phyloP scores from a whole-genome alignment of 2,113 vertebrate species.

The Ivindomyrus marchei region DNA sequence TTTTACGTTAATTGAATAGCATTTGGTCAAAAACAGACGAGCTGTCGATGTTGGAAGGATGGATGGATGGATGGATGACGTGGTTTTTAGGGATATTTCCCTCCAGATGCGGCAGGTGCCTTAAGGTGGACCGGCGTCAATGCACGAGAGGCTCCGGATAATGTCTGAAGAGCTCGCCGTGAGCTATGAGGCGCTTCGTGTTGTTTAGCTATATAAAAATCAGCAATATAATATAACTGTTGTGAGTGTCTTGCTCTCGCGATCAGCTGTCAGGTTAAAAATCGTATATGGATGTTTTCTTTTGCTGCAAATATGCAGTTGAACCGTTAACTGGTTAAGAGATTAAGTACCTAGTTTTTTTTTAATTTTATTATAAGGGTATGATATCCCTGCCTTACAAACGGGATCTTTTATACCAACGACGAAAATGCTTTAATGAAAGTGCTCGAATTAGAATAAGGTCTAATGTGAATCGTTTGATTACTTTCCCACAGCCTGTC shows the following conservation, averaged over 20 bases:
- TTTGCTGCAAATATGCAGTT: not conserved
- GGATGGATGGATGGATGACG: conserved; percentile 16
- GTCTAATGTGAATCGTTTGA: not conserved
- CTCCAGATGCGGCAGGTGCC: conserved; percentile 6
- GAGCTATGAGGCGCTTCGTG: not conserved
- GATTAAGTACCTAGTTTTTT: not conserved
- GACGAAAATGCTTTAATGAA: not conserved
- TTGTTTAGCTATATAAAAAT: not conserved
- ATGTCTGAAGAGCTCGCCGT: not conserved
- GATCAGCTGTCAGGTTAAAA: not conserved
- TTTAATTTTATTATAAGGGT: not conserved
- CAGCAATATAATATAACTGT: not conserved
- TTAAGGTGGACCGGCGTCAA: conserved; percentile 23
- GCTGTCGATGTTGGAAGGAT: not conserved
- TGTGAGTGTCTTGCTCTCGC: not conserved
- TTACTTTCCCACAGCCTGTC: conserved; percentile 68
- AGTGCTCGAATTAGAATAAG: not conserved
- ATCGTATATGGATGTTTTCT: not conserved
- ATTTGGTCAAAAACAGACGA: not conserved
- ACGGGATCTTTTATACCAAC: not conserved
- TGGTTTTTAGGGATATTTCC: conserved; percentile 3
- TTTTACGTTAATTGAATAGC: not conserved
- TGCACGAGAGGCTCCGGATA: not conserved
- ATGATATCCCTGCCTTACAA: not conserved
- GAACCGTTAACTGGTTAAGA: not conserved